Evolutionary conservation across 2,113 vertebrate genomes (phyloP), one percentile per base, ranked within the genome.

Genomic region (Salvelinus namaycush): DNA sequence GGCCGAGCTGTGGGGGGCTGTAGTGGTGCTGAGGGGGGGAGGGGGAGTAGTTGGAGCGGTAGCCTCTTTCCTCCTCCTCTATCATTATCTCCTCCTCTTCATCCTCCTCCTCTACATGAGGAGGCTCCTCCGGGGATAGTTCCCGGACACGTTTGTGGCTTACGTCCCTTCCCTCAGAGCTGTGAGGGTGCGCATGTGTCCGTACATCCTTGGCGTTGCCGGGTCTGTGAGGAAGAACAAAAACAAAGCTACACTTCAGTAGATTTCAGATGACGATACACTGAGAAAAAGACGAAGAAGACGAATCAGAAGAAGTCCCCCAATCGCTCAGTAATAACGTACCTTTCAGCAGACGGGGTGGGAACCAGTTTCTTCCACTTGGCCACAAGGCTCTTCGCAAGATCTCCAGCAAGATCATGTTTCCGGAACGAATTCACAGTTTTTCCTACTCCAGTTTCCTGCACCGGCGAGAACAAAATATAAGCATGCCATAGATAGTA

Each of bases 291-390:
- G 18, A 7, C 7, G 2, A 60, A 20, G n/a, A 20, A 22, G 20
- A 62, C 7, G 1, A n/a, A 54, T 18, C 16, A 44, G 39, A 11
- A 67, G 4, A 13, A 13, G 6, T 8, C 65, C 27, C 13, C 22
- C 12, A 7, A 13, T 54, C 18, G 13, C 49, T 29, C 27, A 39
- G 49, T 51, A 60, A 39, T 54, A 11, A 0, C 67, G 88, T 87
- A 99, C 98, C 96, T 92, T 57, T 97, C 96, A 31, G 87, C 74
- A 80, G 96, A 91, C 26, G 95, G 95, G 13, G 51, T 54, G 51
- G 96, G 92, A 83, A 99, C 96, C 75, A 99, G 91, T 83, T 97
- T 98, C 93, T 99, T 99, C 98, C 98, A 99, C 87, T 96, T 95
- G 74, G 96, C 96, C 51, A 99, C 97, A 0, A 99, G 92, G 81